Evolutionary conservation across 2,113 vertebrate species (phyloP), one percentile per base, ranked within the genome.

Genomic region (Empidonax traillii): DNA sequence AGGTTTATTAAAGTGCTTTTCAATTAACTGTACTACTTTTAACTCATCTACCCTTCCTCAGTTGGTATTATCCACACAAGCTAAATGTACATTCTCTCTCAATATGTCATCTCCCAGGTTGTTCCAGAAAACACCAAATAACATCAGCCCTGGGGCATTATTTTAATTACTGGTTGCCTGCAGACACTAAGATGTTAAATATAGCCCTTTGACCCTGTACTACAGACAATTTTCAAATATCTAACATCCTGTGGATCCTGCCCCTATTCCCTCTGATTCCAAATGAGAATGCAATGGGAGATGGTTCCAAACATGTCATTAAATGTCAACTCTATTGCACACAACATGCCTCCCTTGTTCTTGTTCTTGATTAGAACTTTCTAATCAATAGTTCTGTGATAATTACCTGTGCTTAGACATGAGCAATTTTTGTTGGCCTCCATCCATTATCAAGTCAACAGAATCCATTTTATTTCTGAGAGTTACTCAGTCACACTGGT

Each of bases 81-180:
- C 10, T 61, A 17, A 44, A 9, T 4, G 18, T 47, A 33, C 9
- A 14, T 35, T 58, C n/a, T 67, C 8, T 41, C 15, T 47, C 55
- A 55, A 55, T 33, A 31, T 37, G 12, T 47, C 59, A 55, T 33
- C n/a, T 37, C 15, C 9, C 23, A 39, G 37, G 5, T 12, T 9
- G 0, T 27, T 74, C 9, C n/a, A 33, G 59, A 77, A 77, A 71
- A 78, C 27, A 52, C 3, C 2, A n/a, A 58, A 12, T 16, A 44
- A 33, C 31, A 51, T 19, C 28, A 85, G 15, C 11, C 24, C 22
- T 51, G 33, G 14, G 30, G 6, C 17, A 44, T 27, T 72, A 8
- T 28, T 68, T 46, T 65, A 12, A n/a, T 52, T 18, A 31, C 11
- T 2, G 0, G 9, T 7, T 53, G 13, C 7, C 43, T 4, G 1